phyloP scores from a whole-genome alignment of 2,113 vertebrate genomes.

The Condylura cristata region DNA sequence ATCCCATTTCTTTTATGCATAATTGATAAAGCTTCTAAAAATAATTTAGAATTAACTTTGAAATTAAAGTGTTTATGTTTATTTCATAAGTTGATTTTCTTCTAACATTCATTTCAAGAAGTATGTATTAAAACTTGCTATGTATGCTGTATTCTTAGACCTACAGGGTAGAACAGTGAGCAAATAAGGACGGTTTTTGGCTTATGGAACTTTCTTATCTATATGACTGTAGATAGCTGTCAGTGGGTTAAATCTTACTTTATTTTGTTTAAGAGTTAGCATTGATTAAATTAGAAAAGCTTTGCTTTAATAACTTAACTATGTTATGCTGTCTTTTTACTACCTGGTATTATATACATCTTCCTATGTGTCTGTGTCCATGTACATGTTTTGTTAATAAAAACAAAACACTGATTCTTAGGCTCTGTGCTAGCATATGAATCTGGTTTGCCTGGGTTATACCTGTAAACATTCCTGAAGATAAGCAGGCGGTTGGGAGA shows the following conservation, averaged over 20 bases:
- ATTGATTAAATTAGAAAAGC: conserved; percentile 44
- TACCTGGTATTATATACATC: neutral
- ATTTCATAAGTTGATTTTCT: conserved; percentile 37
- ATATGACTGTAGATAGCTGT: conserved; percentile 4
- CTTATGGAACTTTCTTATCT: neutral
- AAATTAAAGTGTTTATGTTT: conserved; percentile 21
- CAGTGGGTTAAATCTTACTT: conserved; percentile 21
- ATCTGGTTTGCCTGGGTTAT: conserved; percentile 14
- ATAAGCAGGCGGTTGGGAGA: neutral
- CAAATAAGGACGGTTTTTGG: conserved; percentile 3
- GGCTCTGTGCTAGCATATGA: conserved; percentile 40
- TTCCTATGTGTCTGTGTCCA: conserved; percentile 16
- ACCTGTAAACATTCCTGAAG: conserved; percentile 25
- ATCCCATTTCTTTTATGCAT: too few relatives aligned
- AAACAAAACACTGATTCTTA: conserved; percentile 26
- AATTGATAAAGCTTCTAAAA: too few relatives aligned
- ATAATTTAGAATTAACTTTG: conserved; percentile 25
- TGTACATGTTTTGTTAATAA: conserved; percentile 45
- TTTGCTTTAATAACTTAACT: neutral
- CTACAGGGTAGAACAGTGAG: neutral
- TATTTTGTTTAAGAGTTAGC: conserved; percentile 8
- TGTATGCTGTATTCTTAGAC: neutral
- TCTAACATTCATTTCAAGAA: neutral
- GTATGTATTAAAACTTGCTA: neutral
- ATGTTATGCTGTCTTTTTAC: neutral